A percentile compares a stretch with the other conserved stretches of the same genome.
phyloP scores from a whole-genome alignment of 2,797 vertebrate species.

The Platyrinchus mystaceus region DNA sequence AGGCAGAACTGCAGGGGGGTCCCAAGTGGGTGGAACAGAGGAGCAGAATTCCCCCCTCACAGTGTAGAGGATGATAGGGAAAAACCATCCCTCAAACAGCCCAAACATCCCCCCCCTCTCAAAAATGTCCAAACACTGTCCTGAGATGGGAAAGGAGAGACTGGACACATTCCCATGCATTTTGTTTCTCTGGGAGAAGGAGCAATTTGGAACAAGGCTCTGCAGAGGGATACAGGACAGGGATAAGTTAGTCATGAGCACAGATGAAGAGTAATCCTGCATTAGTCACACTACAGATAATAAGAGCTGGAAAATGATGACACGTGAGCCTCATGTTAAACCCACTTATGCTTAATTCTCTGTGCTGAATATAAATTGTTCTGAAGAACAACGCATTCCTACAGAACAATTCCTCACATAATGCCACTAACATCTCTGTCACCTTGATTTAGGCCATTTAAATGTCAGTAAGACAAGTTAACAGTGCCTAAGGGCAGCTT shows the following conservation, averaged over 20 bases:
- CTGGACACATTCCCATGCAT: neutral
- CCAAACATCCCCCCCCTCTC: neutral
- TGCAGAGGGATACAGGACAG: neutral
- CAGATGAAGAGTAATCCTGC: constrained; percentile 33
- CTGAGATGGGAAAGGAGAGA: neutral
- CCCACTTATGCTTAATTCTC: constrained; percentile 54
- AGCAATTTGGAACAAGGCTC: neutral
- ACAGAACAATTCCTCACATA: constrained; percentile 35
- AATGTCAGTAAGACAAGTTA: constrained; percentile 51
- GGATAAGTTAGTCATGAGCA: constrained; percentile 39
- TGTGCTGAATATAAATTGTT: constrained; percentile 40
- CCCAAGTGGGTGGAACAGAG: neutral
- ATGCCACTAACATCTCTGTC: constrained; percentile 49
- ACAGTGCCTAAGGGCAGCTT: constrained; percentile 25
- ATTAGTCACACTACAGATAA: constrained; percentile 63
- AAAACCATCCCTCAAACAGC: neutral
- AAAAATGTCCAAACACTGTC: neutral
- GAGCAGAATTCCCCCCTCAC: neutral
- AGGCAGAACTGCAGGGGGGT: rapidly evolving
- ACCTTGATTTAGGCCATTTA: constrained; percentile 57
- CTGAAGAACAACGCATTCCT: constrained; percentile 51
- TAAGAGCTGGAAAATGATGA: constrained; percentile 48
- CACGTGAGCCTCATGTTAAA: constrained; percentile 58
- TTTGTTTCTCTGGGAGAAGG: neutral
- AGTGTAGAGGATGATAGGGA: neutral